phyloP scores from a whole-genome alignment of 2,888 invertebrate genomes.

The Drosophila koepferae region DNA sequence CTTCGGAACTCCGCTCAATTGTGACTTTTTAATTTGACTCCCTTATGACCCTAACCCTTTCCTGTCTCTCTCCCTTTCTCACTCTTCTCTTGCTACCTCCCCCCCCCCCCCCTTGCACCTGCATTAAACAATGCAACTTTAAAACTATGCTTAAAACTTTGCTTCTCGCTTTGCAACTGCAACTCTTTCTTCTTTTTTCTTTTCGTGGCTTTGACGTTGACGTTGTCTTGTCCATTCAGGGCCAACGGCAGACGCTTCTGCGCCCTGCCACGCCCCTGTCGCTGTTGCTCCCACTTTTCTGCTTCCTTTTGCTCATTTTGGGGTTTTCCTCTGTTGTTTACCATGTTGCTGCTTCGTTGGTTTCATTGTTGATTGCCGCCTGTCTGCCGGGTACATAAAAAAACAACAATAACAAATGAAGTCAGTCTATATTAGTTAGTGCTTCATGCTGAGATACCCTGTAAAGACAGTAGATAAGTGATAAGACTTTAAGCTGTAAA shows the following conservation, averaged over 20 bases:
- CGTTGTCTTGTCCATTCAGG: conserved; percentile 45
- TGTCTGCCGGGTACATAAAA: conserved; percentile 55
- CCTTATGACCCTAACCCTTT: background rate
- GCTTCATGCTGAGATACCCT: background rate
- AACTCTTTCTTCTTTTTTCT: conserved; percentile 22
- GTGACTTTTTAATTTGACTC: conserved; percentile 60
- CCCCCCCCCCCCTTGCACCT: conserved; percentile 7
- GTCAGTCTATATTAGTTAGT: no score
- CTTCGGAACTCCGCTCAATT: conserved; percentile 43
- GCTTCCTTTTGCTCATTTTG: conserved; percentile 19
- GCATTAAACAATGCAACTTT: conserved; percentile 71
- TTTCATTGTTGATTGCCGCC: conserved; percentile 75
- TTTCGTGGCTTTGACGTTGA: conserved; percentile 62
- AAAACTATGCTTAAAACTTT: conserved; percentile 68
- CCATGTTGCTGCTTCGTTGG: conserved; percentile 72
- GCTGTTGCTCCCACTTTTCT: background rate
- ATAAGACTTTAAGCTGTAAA: background rate
- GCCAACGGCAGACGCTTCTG: conserved; percentile 30
- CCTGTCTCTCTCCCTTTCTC: background rate
- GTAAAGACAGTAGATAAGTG: background rate
- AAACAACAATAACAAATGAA: conserved; percentile 11
- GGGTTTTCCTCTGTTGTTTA: conserved; percentile 60
- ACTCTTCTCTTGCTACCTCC: rapidly evolving
- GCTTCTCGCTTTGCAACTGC: conserved; percentile 24
- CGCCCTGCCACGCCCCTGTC: background rate